Evolutionary conservation across 64 coral and sea anemone species (phyloP).

Genomic region (Stichodactyla helianthus): DNA sequence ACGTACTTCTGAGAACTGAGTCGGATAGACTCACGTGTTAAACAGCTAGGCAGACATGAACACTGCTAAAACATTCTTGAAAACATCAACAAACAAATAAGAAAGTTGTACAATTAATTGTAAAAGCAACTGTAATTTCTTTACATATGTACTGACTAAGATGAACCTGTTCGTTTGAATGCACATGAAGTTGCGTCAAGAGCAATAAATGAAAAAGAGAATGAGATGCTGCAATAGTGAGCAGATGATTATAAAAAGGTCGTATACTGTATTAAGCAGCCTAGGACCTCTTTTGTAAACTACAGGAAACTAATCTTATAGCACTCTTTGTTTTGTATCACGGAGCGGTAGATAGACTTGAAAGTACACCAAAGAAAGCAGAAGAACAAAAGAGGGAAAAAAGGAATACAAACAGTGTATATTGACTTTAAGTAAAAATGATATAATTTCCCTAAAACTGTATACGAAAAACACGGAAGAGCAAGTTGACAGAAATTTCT

Average conservation of each 20-base stretch:
- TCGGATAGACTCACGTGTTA: background rate
- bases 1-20: background rate
- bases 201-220: background rate
- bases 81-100: background rate
- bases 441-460: background rate
- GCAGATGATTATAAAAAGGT: background rate
- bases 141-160: background rate
- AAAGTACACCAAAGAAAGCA: background rate
- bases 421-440: background rate
- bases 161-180: background rate
- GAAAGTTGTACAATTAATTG: background rate
- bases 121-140: background rate
- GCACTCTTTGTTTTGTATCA: conserved; percentile 2
- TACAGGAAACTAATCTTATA: background rate
- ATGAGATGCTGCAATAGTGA: background rate
- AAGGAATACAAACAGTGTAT: background rate
- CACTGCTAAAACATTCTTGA: background rate
- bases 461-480: background rate
- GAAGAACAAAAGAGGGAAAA: background rate
- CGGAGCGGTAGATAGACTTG: background rate
- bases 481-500: too few relatives aligned
- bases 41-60: background rate
- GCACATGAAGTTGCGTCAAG: background rate
- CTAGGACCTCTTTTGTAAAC: background rate
- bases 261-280: background rate